Evolutionary conservation across 2,113 vertebrate species (phyloP).

Genomic region (Atractosteus spatula): DNA sequence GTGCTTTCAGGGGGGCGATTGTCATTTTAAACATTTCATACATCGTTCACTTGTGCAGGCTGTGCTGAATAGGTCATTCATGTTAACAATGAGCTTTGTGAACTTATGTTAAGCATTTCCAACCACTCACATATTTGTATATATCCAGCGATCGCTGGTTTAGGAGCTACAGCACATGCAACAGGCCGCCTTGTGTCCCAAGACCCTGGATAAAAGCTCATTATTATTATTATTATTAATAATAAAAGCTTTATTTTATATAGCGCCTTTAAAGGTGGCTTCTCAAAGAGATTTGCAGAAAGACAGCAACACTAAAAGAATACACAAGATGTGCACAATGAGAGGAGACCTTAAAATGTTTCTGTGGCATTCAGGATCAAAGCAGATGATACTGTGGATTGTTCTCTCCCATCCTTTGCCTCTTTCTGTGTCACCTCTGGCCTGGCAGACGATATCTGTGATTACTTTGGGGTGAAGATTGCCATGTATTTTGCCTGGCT

Average conservation of each 20-base stretch:
- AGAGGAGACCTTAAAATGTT: not conserved
- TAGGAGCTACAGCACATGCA: not conserved
- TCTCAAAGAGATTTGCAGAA: too few species aligned
- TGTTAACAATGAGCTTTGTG: slow-evolving; percentile 6
- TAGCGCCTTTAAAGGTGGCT: too few species aligned
- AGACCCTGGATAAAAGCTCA: too few species aligned
- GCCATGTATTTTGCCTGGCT: slow-evolving; percentile 98
- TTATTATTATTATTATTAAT: too few species aligned
- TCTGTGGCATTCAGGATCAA: not conserved
- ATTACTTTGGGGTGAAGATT: slow-evolving; percentile 96
- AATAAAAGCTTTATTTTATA: too few species aligned
- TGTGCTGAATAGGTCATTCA: not conserved
- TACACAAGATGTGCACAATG: too few species aligned
- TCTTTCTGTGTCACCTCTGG: not conserved
- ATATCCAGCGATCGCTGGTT: too few species aligned
- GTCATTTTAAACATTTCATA: not conserved
- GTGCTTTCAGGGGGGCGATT: not conserved
- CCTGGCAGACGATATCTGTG: slow-evolving; percentile 86
- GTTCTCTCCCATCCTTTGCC: not conserved
- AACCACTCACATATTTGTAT: not conserved
- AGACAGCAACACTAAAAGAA: too few species aligned
- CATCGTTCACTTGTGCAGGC: too few species aligned
- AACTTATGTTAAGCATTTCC: not conserved
- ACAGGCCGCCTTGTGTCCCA: not conserved
- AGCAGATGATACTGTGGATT: not conserved